A percentile compares a stretch with the other conserved stretches of the same genome.
Evolutionary conservation across 2,888 invertebrate species (phyloP).

Genomic region (Hyppa rectilinea): DNA sequence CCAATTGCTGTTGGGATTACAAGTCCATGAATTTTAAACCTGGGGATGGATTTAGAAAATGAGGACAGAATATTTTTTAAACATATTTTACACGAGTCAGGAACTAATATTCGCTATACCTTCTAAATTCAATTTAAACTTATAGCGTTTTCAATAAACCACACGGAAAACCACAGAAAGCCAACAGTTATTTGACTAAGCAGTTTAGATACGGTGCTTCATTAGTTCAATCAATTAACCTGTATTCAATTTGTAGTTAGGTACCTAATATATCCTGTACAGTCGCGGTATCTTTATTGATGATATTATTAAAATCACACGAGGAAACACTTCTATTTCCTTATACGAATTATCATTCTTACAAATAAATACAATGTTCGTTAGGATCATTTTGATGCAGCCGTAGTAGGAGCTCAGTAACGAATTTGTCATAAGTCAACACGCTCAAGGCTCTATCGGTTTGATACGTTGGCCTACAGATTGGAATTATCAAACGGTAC

Average conservation of each 20-base stretch:
- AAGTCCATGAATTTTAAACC: conserved; percentile 32
- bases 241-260: neutral
- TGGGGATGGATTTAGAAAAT: conserved; percentile 24
- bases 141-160: too few relatives aligned
- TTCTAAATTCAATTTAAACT: conserved; percentile 5
- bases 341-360: conserved; percentile 26
- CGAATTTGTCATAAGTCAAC: conserved; percentile 60
- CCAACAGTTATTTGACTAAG: neutral
- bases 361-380: conserved; percentile 42
- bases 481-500: conserved; percentile 67
- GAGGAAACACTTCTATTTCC: conserved; percentile 49
- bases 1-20: conserved; percentile 52
- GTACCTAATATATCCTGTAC: conserved; percentile 12
- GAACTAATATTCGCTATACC: neutral
- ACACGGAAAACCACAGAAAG: too few relatives aligned
- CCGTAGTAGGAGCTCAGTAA: conserved; percentile 36
- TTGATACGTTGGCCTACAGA: conserved; percentile 52
- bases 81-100: conserved; percentile 4
- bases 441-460: conserved; percentile 57
- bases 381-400: conserved; percentile 46
- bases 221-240: neutral
- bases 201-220: neutral
- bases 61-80: conserved; percentile 11
- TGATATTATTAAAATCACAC: conserved; percentile 20
- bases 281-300: neutral